phyloP scores from a whole-genome alignment of 2,888 invertebrate species.

The Synergus japonicus region DNA sequence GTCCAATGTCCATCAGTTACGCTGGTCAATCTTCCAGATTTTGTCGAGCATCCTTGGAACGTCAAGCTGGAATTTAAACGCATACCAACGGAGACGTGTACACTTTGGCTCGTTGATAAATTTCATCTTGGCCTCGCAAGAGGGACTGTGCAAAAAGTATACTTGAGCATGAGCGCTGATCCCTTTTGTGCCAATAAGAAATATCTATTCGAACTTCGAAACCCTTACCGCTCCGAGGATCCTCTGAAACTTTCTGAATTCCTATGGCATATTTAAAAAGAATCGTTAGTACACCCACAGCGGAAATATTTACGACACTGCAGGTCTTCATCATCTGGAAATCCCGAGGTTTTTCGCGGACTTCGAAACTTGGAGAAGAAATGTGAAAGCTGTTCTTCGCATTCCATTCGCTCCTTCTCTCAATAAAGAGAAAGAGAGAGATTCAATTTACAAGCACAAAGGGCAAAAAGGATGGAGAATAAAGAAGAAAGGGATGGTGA shows the following conservation, averaged over 20 bases:
- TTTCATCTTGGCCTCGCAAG: conserved; percentile 62
- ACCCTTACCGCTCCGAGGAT: neutral
- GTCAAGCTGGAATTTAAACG: conserved; percentile 44
- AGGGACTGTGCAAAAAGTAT: neutral
- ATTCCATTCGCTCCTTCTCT: conserved; percentile 45
- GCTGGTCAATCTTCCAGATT: conserved; percentile 26
- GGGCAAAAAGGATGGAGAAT: conserved; percentile 52
- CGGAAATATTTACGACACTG: conserved; percentile 49
- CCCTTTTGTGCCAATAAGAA: neutral
- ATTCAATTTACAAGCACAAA: conserved; percentile 45
- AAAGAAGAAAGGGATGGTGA: neutral
- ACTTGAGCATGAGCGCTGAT: neutral
- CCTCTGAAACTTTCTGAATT: conserved; percentile 37
- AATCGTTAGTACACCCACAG: conserved; percentile 46
- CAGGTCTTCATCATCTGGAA: conserved; percentile 10
- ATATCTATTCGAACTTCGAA: neutral
- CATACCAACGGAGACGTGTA: conserved; percentile 53
- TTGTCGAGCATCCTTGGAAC: conserved; percentile 41
- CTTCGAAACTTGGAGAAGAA: conserved; percentile 54
- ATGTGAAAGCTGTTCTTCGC: conserved; percentile 51
- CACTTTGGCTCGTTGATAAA: conserved; percentile 64
- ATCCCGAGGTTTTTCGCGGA: conserved; percentile 49
- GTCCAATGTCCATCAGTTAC: conserved; percentile 21
- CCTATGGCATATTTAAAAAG: conserved; percentile 47
- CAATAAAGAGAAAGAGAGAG: conserved; percentile 7